Evolutionary conservation across 2,113 vertebrate species (phyloP).

Genomic region (Malaclemys terrapin): DNA sequence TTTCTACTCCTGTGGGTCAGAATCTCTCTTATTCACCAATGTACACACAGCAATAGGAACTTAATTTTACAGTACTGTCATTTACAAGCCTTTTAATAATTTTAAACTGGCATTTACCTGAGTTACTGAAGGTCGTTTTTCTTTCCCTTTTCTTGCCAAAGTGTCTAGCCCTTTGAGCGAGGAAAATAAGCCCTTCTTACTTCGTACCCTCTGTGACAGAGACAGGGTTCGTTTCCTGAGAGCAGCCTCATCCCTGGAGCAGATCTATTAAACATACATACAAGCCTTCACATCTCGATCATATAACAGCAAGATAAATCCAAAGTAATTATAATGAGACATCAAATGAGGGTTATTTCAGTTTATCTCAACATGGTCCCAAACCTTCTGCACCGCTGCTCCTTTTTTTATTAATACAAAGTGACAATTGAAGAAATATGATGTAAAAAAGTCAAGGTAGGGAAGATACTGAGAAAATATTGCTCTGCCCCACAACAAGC

Average conservation of each 20-base stretch:
- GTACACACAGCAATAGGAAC: background rate
- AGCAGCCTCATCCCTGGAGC: constrained; percentile 92
- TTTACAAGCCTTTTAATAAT: background rate
- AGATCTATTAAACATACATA: constrained; percentile 84
- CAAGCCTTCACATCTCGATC: constrained; percentile 3
- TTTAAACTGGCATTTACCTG: constrained; percentile 82
- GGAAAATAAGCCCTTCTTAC: constrained; percentile 93
- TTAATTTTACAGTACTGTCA: background rate
- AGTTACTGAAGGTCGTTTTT: constrained; percentile 89
- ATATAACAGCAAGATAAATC: background rate
- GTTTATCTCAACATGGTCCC: background rate
- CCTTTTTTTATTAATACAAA: background rate
- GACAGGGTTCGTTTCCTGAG: constrained; percentile 92
- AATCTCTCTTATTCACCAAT: background rate
- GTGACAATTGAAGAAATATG: background rate
- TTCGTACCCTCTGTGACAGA: constrained; percentile 81
- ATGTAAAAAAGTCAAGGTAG: background rate
- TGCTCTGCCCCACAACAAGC: background rate
- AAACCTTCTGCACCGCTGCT: background rate
- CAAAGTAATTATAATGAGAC: background rate
- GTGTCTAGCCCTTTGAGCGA: constrained; percentile 96
- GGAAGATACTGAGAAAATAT: background rate
- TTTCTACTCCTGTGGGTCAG: background rate
- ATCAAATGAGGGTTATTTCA: background rate
- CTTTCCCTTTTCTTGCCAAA: constrained; percentile 89